Conservation (phyloP, 2,113 vertebrate genomes). For the Arvicanthis niloticus region DNA sequence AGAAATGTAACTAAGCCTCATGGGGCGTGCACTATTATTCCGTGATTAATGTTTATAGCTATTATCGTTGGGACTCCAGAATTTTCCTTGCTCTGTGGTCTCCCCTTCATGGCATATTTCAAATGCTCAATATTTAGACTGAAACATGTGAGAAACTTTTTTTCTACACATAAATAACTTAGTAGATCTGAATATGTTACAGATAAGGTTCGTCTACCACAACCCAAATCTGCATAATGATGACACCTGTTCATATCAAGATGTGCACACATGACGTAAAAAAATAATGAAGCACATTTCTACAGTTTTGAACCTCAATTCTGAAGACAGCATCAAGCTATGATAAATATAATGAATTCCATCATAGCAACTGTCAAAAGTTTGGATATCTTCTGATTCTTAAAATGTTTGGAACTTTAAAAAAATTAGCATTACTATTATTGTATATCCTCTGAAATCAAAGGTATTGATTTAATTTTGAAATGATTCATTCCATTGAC, state of each 20-base stretch:
- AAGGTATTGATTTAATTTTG: not conserved
- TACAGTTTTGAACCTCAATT: slow-evolving; percentile 5
- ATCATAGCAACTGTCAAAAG: not conserved
- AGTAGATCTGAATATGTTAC: not conserved
- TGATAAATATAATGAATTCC: slow-evolving; percentile 12
- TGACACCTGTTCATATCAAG: not conserved
- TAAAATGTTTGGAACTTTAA: not conserved
- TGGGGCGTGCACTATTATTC: not conserved
- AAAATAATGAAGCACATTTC: not conserved
- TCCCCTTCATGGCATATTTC: not conserved
- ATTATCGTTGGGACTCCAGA: not conserved
- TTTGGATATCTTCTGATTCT: not conserved
- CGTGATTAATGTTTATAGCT: not conserved
- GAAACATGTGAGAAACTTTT: not conserved
- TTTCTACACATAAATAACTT: not conserved
- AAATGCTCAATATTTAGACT: not conserved
- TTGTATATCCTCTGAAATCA: not conserved
- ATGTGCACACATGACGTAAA: not conserved
- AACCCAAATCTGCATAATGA: not conserved
- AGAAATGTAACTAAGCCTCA: not conserved
- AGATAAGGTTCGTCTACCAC: slow-evolving; percentile 4
- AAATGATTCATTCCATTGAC: not conserved
- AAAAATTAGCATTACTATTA: slow-evolving; percentile 23
- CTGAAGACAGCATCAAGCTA: slow-evolving; percentile 12
- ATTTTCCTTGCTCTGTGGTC: not conserved